Evolutionary conservation across 2,888 invertebrate species (phyloP), one percentile per base, ranked within the genome.

Genomic region (Tipula lateralis): DNA sequence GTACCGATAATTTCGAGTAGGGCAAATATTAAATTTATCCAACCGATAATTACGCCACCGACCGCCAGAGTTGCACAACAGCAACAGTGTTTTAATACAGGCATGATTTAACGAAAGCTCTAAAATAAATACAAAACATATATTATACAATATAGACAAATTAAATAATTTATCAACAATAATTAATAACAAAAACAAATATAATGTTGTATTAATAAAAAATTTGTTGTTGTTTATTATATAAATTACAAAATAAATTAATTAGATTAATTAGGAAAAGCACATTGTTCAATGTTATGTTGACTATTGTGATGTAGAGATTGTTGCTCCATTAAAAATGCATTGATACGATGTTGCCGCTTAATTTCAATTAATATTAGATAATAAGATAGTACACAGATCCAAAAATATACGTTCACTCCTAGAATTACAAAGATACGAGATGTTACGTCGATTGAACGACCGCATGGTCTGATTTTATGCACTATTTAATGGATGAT

Each of bases 211-310:
- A 66, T 44, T 16, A 16, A 44, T 44, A 44, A 44, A 24, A 66
- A 66, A 66, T 24, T 66, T 24, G 19, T 66, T 66, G 9, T 66
- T 66, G 24, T 66, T 66, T 9, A 44, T 44, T 66, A 16, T 36
- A 2, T n/a, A n/a, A 24, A 24, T 16, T 66, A 66, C 24, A 66
- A 1, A n/a, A 24, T 66, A 24, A 66, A 66, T 24, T 66, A 66
- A 44, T 12, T 44, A 66, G 66, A 7, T 66, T 66, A 66, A 66
- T 66, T 66, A 66, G 66, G 66, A 66, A 66, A 66, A 24, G 24
- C 66, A 66, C 66, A 66, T 66, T 66, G 66, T 66, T 66, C 66
- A 66, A 66, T 66, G 24, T 66, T 66, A 66, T 66, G 66, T 66
- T 66, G 66, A 9, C 66, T 66, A 66, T 66, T 66, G 24, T 66